Conservation (phyloP, 2,888 invertebrate genomes). For the Neria commutata region DNA sequence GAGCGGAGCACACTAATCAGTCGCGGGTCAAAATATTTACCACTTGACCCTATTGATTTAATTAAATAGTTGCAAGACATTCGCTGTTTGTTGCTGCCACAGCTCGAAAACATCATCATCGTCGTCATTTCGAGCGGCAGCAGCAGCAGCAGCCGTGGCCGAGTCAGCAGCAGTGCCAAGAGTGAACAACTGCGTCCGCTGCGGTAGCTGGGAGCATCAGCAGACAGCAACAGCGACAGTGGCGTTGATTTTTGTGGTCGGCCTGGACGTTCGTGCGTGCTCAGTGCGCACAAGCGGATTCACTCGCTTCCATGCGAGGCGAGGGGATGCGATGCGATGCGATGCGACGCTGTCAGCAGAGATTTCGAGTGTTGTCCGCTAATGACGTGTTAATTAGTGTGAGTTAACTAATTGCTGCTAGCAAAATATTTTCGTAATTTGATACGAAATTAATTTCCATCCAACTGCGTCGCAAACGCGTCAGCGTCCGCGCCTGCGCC, state of each 20-base stretch:
- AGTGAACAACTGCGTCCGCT: too few relatives aligned
- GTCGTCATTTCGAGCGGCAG: slow-evolving; percentile 3
- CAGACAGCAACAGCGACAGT: too few relatives aligned
- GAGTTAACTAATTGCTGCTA: slow-evolving; percentile 61
- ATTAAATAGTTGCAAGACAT: slow-evolving; percentile 62
- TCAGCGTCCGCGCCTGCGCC: not conserved
- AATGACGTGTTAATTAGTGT: slow-evolving; percentile 61
- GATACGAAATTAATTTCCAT: slow-evolving; percentile 58
- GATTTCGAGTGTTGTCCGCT: slow-evolving; percentile 50
- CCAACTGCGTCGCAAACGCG: too few relatives aligned
- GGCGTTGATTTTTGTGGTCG: too few relatives aligned
- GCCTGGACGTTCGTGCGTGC: too few relatives aligned
- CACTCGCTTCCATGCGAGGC: too few relatives aligned
- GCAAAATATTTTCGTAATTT: slow-evolving; percentile 61
- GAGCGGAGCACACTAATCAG: slow-evolving; percentile 52
- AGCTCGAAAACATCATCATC: slow-evolving; percentile 28
- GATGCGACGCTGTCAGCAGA: slow-evolving; percentile 56
- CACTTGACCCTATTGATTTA: slow-evolving; percentile 64
- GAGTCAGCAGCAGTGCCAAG: not conserved
- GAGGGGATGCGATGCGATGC: too few relatives aligned
- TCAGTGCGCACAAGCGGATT: too few relatives aligned
- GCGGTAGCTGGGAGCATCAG: too few relatives aligned
- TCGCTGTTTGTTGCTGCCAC: slow-evolving; percentile 52
- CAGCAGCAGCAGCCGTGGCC: not conserved
- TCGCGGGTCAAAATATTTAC: slow-evolving; percentile 64